Percentiles rank a stretch among this genome's conserved stretches.
These are phyloP conservation scores for Halichondria panicea DNA, from an alignment of 37 sponge, comb jelly and placozoan species.

Conservation along the genomic window DNA sequence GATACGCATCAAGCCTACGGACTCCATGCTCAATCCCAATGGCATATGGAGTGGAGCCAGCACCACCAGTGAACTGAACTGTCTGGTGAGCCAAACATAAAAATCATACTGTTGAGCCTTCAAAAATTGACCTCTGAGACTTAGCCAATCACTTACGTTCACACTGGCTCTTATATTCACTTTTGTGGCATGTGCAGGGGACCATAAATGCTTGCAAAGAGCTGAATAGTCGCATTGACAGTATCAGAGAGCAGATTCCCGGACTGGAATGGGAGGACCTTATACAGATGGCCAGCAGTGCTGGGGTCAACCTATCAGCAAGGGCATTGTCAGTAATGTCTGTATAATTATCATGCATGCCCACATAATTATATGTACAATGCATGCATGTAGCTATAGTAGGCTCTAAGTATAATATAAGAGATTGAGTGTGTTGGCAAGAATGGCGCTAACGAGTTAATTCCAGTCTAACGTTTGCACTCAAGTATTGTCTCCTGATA, in stretches of 20 bases:
- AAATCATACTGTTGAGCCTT: too few species aligned
- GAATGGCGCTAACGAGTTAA: too few species aligned
- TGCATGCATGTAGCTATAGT: too few species aligned
- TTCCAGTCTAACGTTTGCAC: too few species aligned
- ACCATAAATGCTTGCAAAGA: constrained; percentile 57
- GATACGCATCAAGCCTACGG: constrained; percentile 58
- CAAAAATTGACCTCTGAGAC: too few species aligned
- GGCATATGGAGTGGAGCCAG: constrained; percentile 62
- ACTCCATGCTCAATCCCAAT: constrained; percentile 64
- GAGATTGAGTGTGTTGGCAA: too few species aligned
- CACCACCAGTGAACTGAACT: constrained; percentile 65
- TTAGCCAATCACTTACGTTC: constrained; percentile 59
- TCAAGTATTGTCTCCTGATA: too few species aligned
- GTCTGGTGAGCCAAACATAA: constrained; percentile 60
- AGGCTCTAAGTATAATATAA: too few species aligned
- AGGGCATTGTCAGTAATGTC: constrained; percentile 19
- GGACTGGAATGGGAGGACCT: constrained; percentile 59
- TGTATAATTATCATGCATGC: constrained; percentile 6
- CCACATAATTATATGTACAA: constrained; percentile 35
- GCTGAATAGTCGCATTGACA: constrained; percentile 54
- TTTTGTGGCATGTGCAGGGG: constrained; percentile 47
- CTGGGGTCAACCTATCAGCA: constrained; percentile 63
- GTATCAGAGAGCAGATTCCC: constrained; percentile 29
- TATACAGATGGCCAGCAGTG: constrained; percentile 32
- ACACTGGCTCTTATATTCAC: constrained; percentile 53